phyloP scores from a whole-genome alignment of 2,797 vertebrate genomes.

The Merluccius polli region DNA sequence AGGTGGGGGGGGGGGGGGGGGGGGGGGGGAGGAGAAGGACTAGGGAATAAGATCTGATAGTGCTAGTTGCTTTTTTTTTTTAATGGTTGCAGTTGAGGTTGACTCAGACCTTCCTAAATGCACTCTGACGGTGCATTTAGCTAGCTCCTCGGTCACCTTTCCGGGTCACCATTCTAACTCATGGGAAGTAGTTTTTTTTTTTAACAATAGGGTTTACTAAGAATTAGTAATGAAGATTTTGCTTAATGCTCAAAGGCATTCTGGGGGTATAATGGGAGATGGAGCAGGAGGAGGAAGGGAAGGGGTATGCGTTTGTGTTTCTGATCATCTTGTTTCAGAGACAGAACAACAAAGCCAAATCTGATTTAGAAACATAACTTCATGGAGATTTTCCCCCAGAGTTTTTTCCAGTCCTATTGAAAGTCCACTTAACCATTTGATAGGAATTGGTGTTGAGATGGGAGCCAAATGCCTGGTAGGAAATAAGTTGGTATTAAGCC shows the following conservation, averaged over 20 bases:
- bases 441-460: conserved; percentile 4
- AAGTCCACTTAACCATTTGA: conserved; percentile 8
- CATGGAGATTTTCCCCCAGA: not conserved
- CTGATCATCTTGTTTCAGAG: not conserved
- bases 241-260: not conserved
- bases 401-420: not conserved
- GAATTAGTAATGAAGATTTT: not conserved
- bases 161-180: not conserved
- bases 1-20: conserved; percentile 41
- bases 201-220: not conserved
- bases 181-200: not conserved
- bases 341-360: not conserved
- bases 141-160: no score
- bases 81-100: not conserved
- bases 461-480: conserved; percentile 14
- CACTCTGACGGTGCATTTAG: not conserved
- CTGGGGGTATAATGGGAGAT: not conserved
- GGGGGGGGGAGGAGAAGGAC: conserved; percentile 33
- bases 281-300: not conserved
- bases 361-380: not conserved
- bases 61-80: not conserved
- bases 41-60: not conserved
- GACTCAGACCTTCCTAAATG: conserved; percentile 9
- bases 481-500: conserved; percentile 18
- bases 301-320: not conserved